phyloP scores from a whole-genome alignment of 2,113 vertebrate species.

The Oncorhynchus keta region DNA sequence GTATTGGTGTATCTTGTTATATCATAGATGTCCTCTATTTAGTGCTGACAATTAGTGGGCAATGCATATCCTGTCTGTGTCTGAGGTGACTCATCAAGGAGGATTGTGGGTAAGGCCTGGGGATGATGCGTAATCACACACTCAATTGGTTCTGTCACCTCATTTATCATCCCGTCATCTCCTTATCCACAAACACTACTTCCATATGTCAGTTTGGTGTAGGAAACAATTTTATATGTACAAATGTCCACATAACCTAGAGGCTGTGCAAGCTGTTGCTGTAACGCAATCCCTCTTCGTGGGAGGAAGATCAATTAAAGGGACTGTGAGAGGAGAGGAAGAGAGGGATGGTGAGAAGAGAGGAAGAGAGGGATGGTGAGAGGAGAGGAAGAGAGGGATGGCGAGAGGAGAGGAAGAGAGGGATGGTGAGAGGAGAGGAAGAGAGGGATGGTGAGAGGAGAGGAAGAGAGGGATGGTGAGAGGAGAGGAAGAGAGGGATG shows the following conservation, averaged over 20 bases:
- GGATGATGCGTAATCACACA: conserved; percentile 50
- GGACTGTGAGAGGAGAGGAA: too few species aligned
- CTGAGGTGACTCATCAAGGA: conserved; percentile 7
- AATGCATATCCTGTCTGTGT: neutral
- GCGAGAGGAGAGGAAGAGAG: too few species aligned
- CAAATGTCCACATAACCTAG: conserved; percentile 26
- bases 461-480: too few species aligned
- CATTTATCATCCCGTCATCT: conserved; percentile 53
- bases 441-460: too few species aligned
- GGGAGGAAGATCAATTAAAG: neutral
- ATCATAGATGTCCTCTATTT: conserved; percentile 17
- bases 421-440: too few species aligned
- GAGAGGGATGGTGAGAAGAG: too few species aligned
- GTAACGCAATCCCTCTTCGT: conserved; percentile 8
- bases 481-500: too few species aligned
- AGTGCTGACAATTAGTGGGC: neutral
- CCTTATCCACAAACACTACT: conserved; percentile 44
- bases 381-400: too few species aligned
- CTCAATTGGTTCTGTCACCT: conserved; percentile 43
- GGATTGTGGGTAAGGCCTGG: conserved; percentile 5
- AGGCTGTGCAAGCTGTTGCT: conserved; percentile 1
- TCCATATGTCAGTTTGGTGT: conserved; percentile 25
- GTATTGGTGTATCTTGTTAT: neutral
- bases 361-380: too few species aligned
- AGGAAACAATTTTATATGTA: conserved; percentile 34